Conservation (phyloP, 2,888 invertebrate genomes). For the Ectemnius cavifrons region DNA sequence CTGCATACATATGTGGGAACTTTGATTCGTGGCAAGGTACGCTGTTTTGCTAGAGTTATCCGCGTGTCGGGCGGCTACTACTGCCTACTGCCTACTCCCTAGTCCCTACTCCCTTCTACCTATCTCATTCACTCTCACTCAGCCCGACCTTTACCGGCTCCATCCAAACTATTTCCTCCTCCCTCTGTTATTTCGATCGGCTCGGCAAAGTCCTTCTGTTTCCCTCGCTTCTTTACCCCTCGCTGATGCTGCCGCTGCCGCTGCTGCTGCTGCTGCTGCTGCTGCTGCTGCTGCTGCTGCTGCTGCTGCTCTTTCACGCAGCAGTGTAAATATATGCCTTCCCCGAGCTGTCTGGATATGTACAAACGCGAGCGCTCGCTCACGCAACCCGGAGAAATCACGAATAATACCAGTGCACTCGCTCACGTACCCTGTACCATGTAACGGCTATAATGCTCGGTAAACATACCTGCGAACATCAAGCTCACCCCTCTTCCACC, state of each 20-base stretch:
- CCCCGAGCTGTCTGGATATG: slow-evolving; percentile 25
- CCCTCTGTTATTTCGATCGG: background rate
- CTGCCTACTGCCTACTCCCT: slow-evolving; percentile 13
- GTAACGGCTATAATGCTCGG: slow-evolving; percentile 1
- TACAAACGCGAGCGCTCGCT: slow-evolving; percentile 30
- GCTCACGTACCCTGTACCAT: background rate
- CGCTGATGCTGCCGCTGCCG: background rate
- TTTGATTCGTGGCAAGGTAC: slow-evolving; percentile 61
- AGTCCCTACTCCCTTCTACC: too few relatives aligned
- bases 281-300: background rate
- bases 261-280: background rate
- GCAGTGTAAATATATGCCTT: slow-evolving; percentile 39
- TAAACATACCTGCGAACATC: slow-evolving; percentile 1
- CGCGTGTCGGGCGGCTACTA: too few relatives aligned
- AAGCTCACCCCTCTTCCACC: too few relatives aligned
- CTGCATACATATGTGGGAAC: slow-evolving; percentile 27
- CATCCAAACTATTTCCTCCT: background rate
- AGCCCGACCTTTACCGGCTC: background rate
- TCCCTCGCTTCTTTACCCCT: background rate
- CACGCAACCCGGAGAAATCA: slow-evolving; percentile 9
- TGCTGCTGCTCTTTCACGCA: slow-evolving; percentile 21
- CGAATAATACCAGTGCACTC: background rate
- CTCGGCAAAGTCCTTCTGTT: background rate
- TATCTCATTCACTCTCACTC: background rate
- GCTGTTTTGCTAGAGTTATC: slow-evolving; percentile 12